A percentile compares a stretch with the other conserved stretches of the same genome.
phyloP scores from a whole-genome alignment of 2,797 vertebrate genomes.

The Chaenodraco wilsoni region DNA sequence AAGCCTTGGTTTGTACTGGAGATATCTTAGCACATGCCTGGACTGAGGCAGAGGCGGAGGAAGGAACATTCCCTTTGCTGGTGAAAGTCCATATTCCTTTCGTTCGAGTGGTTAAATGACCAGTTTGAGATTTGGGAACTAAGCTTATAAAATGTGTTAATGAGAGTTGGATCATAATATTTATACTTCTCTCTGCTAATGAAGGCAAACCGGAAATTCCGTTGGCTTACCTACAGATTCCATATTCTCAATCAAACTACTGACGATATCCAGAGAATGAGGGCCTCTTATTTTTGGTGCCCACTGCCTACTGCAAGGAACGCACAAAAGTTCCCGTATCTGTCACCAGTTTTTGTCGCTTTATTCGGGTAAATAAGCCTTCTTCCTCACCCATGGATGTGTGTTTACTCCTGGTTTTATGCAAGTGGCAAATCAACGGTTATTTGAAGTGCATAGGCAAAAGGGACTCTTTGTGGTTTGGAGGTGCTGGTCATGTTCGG shows the following conservation, averaged over 20 bases:
- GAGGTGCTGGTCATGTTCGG: not conserved
- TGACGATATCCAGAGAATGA: too few relatives aligned
- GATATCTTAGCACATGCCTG: conserved; percentile 19
- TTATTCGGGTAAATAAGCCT: too few relatives aligned
- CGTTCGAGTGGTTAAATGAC: not conserved
- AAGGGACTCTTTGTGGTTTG: not conserved
- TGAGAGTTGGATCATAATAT: not conserved
- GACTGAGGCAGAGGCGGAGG: not conserved
- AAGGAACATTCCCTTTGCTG: not conserved
- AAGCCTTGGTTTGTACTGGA: conserved; percentile 7
- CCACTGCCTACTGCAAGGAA: too few relatives aligned
- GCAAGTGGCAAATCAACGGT: too few relatives aligned
- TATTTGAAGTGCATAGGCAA: too few relatives aligned
- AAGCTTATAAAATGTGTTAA: not conserved
- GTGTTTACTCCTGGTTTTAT: too few relatives aligned
- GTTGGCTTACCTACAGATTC: not conserved
- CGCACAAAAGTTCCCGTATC: too few relatives aligned
- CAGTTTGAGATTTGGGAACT: not conserved
- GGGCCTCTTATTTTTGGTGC: too few relatives aligned
- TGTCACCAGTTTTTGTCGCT: too few relatives aligned
- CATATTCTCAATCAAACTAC: too few relatives aligned
- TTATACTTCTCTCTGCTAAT: not conserved
- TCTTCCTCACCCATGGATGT: too few relatives aligned
- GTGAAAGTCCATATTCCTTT: not conserved
- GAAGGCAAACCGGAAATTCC: not conserved